phyloP scores from a whole-genome alignment of 2,888 invertebrate genomes.

The Brenthis hecate region DNA sequence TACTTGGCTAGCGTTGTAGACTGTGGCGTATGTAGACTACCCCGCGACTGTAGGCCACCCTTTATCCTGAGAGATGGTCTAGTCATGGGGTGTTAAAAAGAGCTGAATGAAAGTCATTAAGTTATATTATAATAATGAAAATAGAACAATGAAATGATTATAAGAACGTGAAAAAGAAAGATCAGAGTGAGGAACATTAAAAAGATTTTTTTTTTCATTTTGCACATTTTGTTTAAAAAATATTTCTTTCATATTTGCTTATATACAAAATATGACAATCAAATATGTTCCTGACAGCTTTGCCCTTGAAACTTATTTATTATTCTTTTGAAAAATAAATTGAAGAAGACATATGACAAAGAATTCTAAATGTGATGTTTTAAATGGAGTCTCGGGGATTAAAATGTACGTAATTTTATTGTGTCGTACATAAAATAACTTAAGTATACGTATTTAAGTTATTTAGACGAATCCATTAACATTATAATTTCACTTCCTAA shows the following conservation, averaged over 20 bases:
- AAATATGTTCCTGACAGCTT: not conserved
- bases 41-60: no score
- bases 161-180: not conserved
- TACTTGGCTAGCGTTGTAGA: no score
- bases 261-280: not conserved
- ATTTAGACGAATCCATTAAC: not conserved
- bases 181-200: not conserved
- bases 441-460: not conserved
- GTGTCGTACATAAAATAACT: slow-evolving; percentile 9
- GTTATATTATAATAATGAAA: no score
- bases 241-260: no score
- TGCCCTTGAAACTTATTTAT: slow-evolving; percentile 24
- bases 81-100: no score
- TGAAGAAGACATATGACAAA: slow-evolving; percentile 19
- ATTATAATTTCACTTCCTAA: not conserved
- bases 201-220: not conserved
- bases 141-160: not conserved
- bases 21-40: no score
- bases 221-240: not conserved
- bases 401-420: not conserved
- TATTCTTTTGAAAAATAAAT: slow-evolving; percentile 31
- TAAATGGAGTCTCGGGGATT: slow-evolving; percentile 3
- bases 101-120: no score
- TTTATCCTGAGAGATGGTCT: no score
- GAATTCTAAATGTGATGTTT: slow-evolving; percentile 24